Evolutionary conservation across 1,140 invertebrate genomes (phyloP), one percentile per base, ranked within the genome.

Genomic region (Aporrectodea caliginosa): DNA sequence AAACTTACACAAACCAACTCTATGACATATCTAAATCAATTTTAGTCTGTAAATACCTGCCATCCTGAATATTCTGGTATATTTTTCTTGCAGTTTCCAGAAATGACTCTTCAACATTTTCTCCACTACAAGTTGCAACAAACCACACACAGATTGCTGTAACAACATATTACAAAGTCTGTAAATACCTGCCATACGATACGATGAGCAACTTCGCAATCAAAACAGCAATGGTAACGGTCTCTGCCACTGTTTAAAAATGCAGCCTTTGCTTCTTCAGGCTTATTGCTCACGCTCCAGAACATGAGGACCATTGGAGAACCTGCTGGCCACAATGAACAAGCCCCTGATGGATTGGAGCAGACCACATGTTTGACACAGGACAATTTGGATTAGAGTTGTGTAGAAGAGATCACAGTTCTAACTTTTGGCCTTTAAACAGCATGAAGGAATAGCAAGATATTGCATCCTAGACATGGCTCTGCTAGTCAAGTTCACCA

Each of bases 51-150:
- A n/a, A n/a, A n/a, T n/a, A 93, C 92, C 95, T 94, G 82, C 98
- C 98, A 89, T 99, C 97, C 90, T 98, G 96, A 89, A 99, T 99
- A 88, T 98, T 99, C 88, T 99, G 95, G 89, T 97, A 99, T 85
- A 99, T 99, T 90, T 98, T 98, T 88, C 96, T 96, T 69, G 98
- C 98, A 43, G 98, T 99, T 90, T 99, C 97, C 83, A 99, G 90
- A 90, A 99, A 99, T 69, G 98, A 98, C 90, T 99, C 98, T 89
- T 99, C 98, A 27, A 99, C 98, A 90, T 99, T 98, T 88, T 98
- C 95, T 80, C 98, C 98, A 29, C 97, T 99, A 84, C 85, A 93
- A 90, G 81, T 87, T 83, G 14, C 58, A 68, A 68, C 58, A 14
- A 68, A 68, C 58, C 27, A n/a, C 58, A 68, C 14, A 27, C 58